These are phyloP conservation scores for Athrips mouffetella DNA, from an alignment of 2,888 invertebrate genomes.

Conservation along the genomic window DNA sequence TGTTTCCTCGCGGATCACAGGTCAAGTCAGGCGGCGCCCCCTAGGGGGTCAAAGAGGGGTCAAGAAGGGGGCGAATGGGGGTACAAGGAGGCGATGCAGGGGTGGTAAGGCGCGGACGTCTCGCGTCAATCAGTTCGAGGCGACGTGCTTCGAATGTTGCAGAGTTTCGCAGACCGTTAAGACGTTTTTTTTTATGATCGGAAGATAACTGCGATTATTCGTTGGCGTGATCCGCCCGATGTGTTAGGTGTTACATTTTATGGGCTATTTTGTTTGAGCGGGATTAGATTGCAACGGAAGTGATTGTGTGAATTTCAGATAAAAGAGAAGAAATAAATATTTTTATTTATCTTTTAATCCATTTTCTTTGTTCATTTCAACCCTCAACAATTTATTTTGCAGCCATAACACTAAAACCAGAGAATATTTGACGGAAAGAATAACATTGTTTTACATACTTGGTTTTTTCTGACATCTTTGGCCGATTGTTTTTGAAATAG, in stretches of 20 bases:
- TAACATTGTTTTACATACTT: too few relatives aligned
- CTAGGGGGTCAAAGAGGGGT: slow-evolving; percentile 18
- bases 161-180: slow-evolving; percentile 49
- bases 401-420: too few relatives aligned
- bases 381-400: too few relatives aligned
- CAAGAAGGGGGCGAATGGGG: slow-evolving; percentile 26
- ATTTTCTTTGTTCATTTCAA: too few relatives aligned
- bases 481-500: too few relatives aligned
- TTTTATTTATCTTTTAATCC: too few relatives aligned
- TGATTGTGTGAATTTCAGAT: neutral
- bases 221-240: slow-evolving; percentile 40
- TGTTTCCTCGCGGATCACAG: slow-evolving; percentile 65
- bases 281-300: neutral
- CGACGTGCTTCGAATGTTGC: slow-evolving; percentile 69
- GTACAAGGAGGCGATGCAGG: slow-evolving; percentile 27
- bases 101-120: slow-evolving; percentile 62
- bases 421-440: too few relatives aligned
- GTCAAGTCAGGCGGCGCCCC: slow-evolving; percentile 48
- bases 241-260: slow-evolving; percentile 24
- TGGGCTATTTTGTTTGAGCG: slow-evolving; percentile 4
- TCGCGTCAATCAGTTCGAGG: slow-evolving; percentile 74
- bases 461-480: too few relatives aligned
- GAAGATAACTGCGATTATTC: slow-evolving; percentile 52
- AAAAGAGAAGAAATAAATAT: too few relatives aligned
- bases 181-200: slow-evolving; percentile 56